Conservation (phyloP, 2,113 vertebrate genomes). For the Leptobrachium leishanense region DNA sequence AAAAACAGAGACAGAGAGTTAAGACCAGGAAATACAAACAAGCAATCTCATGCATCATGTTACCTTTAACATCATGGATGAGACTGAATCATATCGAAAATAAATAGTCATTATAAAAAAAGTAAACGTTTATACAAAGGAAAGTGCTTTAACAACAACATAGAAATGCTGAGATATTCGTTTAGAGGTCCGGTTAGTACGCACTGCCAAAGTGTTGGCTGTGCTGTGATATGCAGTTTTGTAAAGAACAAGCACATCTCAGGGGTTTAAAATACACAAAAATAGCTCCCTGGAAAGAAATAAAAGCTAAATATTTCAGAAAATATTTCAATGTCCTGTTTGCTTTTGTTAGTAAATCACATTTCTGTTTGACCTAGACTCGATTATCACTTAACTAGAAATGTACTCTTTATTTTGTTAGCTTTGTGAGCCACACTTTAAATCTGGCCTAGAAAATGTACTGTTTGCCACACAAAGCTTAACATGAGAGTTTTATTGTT, state of each 20-base stretch:
- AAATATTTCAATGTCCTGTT: conserved; percentile 12
- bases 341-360: conserved; percentile 10
- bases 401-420: conserved; percentile 24
- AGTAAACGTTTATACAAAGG: conserved; percentile 31
- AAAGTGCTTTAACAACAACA: conserved; percentile 33
- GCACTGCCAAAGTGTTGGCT: background rate
- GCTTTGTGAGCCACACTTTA: conserved; percentile 5
- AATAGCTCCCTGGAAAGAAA: conserved; percentile 1
- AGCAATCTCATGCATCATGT: conserved; percentile 12
- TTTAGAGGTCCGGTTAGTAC: background rate
- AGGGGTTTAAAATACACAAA: conserved; percentile 6
- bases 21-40: too few relatives aligned
- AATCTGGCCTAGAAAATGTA: background rate
- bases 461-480: conserved; percentile 6
- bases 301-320: background rate
- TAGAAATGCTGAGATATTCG: conserved; percentile 17
- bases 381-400: conserved; percentile 16
- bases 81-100: conserved; percentile 31
- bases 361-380: conserved; percentile 2
- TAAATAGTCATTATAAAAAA: conserved; percentile 27
- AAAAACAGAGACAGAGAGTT: too few relatives aligned
- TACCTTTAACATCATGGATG: conserved; percentile 3
- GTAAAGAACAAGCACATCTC: conserved; percentile 11
- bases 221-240: conserved; percentile 27
- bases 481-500: conserved; percentile 7